Percentiles rank a stretch among this genome's conserved stretches.
Evolutionary conservation across 2,113 vertebrate species (phyloP).

Genomic region (Thomomys bottae): DNA sequence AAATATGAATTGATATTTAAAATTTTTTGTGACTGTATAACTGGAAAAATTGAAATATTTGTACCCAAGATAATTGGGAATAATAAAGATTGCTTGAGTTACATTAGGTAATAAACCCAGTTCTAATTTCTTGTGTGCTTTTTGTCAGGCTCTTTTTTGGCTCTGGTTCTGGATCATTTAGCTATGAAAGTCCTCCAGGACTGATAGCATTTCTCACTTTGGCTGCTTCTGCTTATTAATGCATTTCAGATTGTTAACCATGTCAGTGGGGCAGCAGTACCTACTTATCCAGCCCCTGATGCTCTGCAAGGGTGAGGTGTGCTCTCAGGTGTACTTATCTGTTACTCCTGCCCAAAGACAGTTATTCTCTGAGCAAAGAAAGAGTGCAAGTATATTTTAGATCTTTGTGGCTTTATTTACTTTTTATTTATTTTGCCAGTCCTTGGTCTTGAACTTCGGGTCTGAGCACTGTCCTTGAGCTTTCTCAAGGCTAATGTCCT

Average conservation of each 20-base stretch:
- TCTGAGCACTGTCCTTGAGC: too few species aligned
- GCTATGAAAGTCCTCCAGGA: conserved; percentile 32
- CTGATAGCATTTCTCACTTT: conserved; percentile 55
- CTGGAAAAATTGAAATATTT: conserved; percentile 31
- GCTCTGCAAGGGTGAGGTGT: background rate
- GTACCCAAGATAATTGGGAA: conserved; percentile 21
- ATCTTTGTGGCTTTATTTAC: background rate
- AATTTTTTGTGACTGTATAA: background rate
- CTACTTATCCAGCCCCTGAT: conserved; percentile 15
- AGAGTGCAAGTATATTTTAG: background rate
- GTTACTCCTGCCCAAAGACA: background rate
- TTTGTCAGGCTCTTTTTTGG: conserved; percentile 45
- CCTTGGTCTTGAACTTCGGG: too few species aligned
- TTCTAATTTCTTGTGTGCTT: conserved; percentile 35
- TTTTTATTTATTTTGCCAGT: too few species aligned
- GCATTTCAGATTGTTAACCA: conserved; percentile 39
- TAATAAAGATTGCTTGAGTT: conserved; percentile 47
- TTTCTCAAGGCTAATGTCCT: too few species aligned
- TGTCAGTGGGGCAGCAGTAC: background rate
- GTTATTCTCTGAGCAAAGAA: conserved; percentile 7
- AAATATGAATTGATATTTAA: conserved; percentile 21
- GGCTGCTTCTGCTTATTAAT: conserved; percentile 37
- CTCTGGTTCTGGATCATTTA: conserved; percentile 3
- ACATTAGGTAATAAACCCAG: conserved; percentile 27
- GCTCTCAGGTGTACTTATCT: background rate